A percentile compares a stretch with the other conserved stretches of the same genome.
Evolutionary conservation across 2,113 vertebrate species (phyloP).

Genomic region (Salvelinus fontinalis): DNA sequence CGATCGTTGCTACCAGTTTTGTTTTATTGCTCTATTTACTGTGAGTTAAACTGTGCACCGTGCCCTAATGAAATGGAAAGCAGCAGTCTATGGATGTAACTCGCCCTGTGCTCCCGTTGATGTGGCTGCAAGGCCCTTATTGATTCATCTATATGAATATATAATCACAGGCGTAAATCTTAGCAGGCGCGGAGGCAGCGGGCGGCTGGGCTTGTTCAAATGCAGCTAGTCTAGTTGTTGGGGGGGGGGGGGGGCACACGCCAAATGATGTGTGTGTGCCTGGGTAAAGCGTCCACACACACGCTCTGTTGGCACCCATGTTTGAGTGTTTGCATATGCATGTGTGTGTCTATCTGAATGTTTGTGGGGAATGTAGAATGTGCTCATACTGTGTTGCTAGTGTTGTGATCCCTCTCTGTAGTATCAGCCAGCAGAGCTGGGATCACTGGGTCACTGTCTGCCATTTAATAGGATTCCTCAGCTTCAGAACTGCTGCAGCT

Average conservation of each 20-base stretch:
- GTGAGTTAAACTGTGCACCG: constrained; percentile 65
- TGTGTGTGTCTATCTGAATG: neutral
- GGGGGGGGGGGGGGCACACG: neutral
- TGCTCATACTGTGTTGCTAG: constrained; percentile 19
- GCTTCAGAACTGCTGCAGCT: constrained; percentile 27
- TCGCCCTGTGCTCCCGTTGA: constrained; percentile 25
- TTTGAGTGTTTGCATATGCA: neutral
- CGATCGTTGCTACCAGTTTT: constrained; percentile 43
- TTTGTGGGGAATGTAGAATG: constrained; percentile 15
- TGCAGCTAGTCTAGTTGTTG: neutral
- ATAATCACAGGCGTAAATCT: constrained; percentile 20
- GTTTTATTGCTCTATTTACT: constrained; percentile 70
- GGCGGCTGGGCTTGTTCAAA: constrained; percentile 20
- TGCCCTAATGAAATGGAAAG: constrained; percentile 71
- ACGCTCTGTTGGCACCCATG: constrained; percentile 5
- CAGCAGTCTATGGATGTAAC: constrained; percentile 63
- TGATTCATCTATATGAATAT: constrained; percentile 26
- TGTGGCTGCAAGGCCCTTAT: neutral
- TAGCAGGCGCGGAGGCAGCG: constrained; percentile 21
- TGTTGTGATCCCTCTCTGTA: too few relatives aligned
- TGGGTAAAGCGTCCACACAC: neutral
- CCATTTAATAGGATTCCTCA: too few relatives aligned
- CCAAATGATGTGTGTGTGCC: neutral
- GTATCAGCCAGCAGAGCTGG: too few relatives aligned
- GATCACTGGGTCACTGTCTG: too few relatives aligned